Conservation (phyloP, 1,140 invertebrate species). For the Cydia amplana region DNA sequence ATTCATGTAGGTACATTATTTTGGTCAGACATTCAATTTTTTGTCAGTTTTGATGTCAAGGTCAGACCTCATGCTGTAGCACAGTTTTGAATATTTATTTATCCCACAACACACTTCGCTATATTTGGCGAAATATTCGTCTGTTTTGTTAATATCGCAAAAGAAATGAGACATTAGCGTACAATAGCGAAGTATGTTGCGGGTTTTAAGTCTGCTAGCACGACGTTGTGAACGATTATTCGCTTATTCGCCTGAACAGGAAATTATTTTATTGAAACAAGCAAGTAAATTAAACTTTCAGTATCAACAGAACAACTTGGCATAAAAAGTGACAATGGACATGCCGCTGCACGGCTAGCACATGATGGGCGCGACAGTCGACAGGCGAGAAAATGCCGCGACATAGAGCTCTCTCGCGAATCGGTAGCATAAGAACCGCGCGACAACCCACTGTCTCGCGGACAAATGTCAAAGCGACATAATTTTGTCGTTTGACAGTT, state of each 20-base stretch:
- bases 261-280: too few species aligned
- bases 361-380: too few species aligned
- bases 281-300: too few species aligned
- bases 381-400: too few species aligned
- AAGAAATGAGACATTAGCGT: background rate
- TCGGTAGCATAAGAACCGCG: too few species aligned
- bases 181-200: background rate
- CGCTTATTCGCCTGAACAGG: background rate
- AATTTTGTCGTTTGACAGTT: too few species aligned
- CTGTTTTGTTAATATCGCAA: background rate
- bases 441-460: too few species aligned
- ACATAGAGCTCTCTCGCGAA: too few species aligned
- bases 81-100: background rate
- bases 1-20: slow-evolving; percentile 17
- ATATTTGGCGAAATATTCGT: background rate
- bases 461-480: too few species aligned
- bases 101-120: background rate
- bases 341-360: too few species aligned
- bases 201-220: background rate
- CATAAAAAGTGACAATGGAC: background rate
- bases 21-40: background rate
- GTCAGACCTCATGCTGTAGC: too few species aligned
- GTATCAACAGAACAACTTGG: background rate
- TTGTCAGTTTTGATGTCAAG: background rate
- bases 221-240: background rate